These are phyloP conservation scores for Halcyon badia DNA, from an alignment of 2,797 vertebrate genomes.

Conservation along the genomic window DNA sequence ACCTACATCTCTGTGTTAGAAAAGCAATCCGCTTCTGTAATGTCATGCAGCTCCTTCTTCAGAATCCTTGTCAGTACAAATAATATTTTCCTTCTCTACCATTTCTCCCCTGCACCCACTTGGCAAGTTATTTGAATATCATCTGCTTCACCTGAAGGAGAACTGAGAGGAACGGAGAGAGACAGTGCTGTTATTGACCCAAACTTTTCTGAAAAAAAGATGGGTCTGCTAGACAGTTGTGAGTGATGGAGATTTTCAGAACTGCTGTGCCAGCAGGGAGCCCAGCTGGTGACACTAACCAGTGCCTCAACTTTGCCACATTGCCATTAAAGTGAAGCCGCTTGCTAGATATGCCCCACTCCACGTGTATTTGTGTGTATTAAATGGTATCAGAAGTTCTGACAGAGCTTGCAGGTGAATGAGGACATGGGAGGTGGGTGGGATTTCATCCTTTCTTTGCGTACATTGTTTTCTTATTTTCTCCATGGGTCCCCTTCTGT, in stretches of 20 bases:
- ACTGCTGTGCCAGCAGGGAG: not conserved
- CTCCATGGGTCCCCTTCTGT: no score
- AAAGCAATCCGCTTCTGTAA: not conserved
- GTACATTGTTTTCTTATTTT: fast-evolving
- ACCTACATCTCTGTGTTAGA: not conserved
- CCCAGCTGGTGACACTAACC: not conserved
- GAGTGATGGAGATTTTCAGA: not conserved
- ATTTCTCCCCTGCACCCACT: not conserved
- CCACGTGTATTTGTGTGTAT: not conserved
- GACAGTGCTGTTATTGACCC: not conserved
- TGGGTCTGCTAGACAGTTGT: not conserved
- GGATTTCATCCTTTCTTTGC: not conserved
- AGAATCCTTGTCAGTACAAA: not conserved
- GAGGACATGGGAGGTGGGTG: not conserved
- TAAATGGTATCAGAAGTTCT: not conserved
- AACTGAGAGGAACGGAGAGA: not conserved
- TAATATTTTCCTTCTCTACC: slow-evolving; percentile 11
- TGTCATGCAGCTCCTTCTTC: not conserved
- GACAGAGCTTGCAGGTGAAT: not conserved
- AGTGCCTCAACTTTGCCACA: not conserved
- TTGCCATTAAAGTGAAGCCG: not conserved
- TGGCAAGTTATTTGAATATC: not conserved
- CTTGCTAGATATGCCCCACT: not conserved
- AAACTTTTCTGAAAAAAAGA: not conserved
- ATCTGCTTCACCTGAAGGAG: slow-evolving; percentile 57